A percentile compares a stretch with the other conserved stretches of the same genome.
Conservation (phyloP, 2,797 vertebrate genomes). For the Sebastes trivittatus region DNA sequence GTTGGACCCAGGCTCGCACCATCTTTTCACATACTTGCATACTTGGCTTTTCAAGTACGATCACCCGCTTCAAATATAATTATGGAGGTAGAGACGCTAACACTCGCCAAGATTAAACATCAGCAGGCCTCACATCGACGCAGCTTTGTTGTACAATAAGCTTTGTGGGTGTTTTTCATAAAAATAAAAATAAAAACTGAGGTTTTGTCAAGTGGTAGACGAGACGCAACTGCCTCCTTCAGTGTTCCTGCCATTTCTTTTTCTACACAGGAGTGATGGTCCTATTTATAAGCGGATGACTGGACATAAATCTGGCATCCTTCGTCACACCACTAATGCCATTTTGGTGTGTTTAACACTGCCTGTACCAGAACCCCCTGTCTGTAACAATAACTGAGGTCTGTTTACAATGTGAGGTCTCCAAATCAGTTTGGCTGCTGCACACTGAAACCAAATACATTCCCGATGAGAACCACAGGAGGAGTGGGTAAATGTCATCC, state of each 20-base stretch:
- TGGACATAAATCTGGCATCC: constrained; percentile 57
- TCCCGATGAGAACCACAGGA: constrained; percentile 79
- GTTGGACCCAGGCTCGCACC: constrained; percentile 74
- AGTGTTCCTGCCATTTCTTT: constrained; percentile 73
- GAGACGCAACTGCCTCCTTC: constrained; percentile 74
- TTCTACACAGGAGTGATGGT: constrained; percentile 76
- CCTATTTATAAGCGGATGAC: constrained; percentile 70
- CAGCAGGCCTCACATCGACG: constrained; percentile 75
- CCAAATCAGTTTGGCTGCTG: constrained; percentile 83
- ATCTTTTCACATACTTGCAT: constrained; percentile 69
- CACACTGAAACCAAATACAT: constrained; percentile 86
- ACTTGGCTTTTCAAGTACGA: constrained; percentile 53
- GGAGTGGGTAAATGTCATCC: constrained; percentile 73
- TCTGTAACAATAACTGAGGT: constrained; percentile 79
- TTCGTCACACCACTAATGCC: constrained; percentile 72
- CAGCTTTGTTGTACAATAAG: constrained; percentile 76
- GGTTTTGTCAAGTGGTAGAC: constrained; percentile 63
- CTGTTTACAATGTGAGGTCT: constrained; percentile 85
- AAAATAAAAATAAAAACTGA: constrained; percentile 36
- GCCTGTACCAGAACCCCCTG: constrained; percentile 82
- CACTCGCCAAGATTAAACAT: constrained; percentile 66
- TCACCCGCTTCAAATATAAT: constrained; percentile 63
- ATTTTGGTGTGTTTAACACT: constrained; percentile 83
- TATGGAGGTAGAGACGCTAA: constrained; percentile 55
- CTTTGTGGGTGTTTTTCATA: constrained; percentile 75